phyloP scores from a whole-genome alignment of 2,888 invertebrate genomes.

The Hirudinaria manillensis region DNA sequence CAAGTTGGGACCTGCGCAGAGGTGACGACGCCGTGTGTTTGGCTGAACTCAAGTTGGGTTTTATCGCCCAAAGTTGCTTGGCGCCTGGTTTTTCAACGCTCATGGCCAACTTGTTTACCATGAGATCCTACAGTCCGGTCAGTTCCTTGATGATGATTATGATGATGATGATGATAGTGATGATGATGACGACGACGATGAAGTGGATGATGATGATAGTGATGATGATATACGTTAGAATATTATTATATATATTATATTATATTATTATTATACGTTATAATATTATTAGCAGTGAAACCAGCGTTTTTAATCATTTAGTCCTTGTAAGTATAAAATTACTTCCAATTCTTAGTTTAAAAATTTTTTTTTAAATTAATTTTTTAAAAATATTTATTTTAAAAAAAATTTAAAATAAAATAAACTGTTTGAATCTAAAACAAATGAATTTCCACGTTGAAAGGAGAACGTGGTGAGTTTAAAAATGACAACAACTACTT shows the following conservation, averaged over 20 bases:
- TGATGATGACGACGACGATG: neutral
- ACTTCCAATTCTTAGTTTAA: too few relatives aligned
- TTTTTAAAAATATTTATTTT: too few relatives aligned
- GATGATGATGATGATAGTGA: neutral
- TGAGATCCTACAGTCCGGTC: constrained; percentile 42
- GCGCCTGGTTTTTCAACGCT: constrained; percentile 98
- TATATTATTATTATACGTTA: too few relatives aligned
- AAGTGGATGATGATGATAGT: neutral
- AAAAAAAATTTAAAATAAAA: too few relatives aligned
- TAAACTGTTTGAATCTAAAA: too few relatives aligned
- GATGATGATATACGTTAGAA: neutral
- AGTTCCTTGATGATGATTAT: constrained; percentile 36
- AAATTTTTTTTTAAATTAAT: too few relatives aligned
- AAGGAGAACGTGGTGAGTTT: constrained; percentile 8
- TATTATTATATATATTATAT: neutral
- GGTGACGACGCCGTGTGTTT: constrained; percentile 99
- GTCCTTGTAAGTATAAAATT: too few relatives aligned
- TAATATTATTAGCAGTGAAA: too few relatives aligned
- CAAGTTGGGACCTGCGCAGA: constrained; percentile 99
- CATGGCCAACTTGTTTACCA: constrained; percentile 89
- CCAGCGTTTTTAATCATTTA: too few relatives aligned
- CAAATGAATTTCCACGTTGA: neutral
- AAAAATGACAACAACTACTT: neutral
- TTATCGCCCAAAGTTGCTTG: constrained; percentile 98
- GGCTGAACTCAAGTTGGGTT: constrained; percentile 95